These are phyloP conservation scores for Helostoma temminkii DNA, from an alignment of 2,797 vertebrate genomes.

Conservation along the genomic window DNA sequence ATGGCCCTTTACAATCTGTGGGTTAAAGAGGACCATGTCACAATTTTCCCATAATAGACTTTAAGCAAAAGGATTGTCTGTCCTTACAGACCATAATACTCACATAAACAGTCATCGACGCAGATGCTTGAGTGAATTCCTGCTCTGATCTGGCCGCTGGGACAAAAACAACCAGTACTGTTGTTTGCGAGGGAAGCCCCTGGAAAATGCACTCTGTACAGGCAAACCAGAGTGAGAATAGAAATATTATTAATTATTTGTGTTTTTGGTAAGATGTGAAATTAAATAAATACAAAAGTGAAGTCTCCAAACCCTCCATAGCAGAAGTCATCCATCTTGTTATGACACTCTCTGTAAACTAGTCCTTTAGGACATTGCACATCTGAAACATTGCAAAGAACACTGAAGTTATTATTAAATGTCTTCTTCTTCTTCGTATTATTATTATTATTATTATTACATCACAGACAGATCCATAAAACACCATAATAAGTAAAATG, in stretches of 20 bases:
- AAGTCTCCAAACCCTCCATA: slow-evolving; percentile 69
- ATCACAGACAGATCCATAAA: background rate
- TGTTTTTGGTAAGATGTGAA: background rate
- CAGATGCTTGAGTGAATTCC: slow-evolving; percentile 69
- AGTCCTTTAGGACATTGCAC: slow-evolving; percentile 62
- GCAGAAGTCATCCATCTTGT: slow-evolving; percentile 70
- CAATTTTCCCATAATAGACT: background rate
- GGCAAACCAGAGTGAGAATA: background rate
- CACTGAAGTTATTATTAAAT: background rate
- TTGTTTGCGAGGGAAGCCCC: slow-evolving; percentile 13
- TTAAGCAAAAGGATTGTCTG: background rate
- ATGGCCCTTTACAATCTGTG: slow-evolving; percentile 78
- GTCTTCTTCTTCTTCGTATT: too few species aligned
- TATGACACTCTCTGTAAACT: slow-evolving; percentile 67
- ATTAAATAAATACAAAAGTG: background rate
- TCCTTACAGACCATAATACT: slow-evolving; percentile 39
- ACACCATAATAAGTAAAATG: background rate
- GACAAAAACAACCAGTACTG: slow-evolving; percentile 79
- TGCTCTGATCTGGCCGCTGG: slow-evolving; percentile 46
- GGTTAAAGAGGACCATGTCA: background rate
- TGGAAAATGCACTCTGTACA: slow-evolving; percentile 27
- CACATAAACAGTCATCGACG: slow-evolving; percentile 72
- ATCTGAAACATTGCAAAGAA: slow-evolving; percentile 58
- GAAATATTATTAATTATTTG: background rate
- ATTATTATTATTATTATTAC: too few species aligned